phyloP scores from a whole-genome alignment of 1,140 invertebrate genomes.

The Drosophila nikananu region DNA sequence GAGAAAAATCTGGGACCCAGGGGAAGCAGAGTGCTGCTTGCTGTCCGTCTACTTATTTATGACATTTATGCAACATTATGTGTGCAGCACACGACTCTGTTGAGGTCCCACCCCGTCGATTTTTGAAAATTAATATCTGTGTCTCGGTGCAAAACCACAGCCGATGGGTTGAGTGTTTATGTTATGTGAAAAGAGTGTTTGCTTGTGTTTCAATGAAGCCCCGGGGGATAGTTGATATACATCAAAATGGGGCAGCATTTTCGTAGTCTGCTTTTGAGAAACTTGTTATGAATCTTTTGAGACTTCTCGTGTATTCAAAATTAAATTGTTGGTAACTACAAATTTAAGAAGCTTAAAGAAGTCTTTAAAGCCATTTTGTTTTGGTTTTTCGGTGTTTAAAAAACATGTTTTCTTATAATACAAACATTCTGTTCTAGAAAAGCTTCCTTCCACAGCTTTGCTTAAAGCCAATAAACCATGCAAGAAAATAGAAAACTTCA shows the following conservation, averaged over 20 bases:
- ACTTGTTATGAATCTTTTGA: neutral
- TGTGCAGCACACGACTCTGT: conserved; percentile 41
- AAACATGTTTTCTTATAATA: neutral
- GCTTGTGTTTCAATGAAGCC: conserved; percentile 1
- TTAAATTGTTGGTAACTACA: neutral
- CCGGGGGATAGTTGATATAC: conserved; percentile 11
- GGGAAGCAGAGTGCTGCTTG: conserved; percentile 46
- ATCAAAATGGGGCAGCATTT: conserved; percentile 1
- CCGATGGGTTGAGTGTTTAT: conserved; percentile 7
- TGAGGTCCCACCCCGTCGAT: conserved; percentile 8
- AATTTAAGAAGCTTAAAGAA: neutral
- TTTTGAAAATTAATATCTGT: conserved; percentile 36
- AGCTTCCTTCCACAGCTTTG: neutral
- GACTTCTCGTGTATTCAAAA: neutral
- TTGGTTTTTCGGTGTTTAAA: neutral
- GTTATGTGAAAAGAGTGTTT: conserved; percentile 25
- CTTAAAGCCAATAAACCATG: conserved; percentile 9
- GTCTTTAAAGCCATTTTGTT: neutral
- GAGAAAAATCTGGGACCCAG: conserved; percentile 1
- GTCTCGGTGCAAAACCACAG: conserved; percentile 4
- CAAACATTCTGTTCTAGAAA: no score
- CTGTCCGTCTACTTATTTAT: conserved; percentile 38
- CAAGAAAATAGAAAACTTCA: neutral
- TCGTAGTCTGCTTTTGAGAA: neutral
- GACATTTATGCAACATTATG: conserved; percentile 73